Conservation (phyloP, 2,888 invertebrate genomes). For the Alentia gelatinosa region DNA sequence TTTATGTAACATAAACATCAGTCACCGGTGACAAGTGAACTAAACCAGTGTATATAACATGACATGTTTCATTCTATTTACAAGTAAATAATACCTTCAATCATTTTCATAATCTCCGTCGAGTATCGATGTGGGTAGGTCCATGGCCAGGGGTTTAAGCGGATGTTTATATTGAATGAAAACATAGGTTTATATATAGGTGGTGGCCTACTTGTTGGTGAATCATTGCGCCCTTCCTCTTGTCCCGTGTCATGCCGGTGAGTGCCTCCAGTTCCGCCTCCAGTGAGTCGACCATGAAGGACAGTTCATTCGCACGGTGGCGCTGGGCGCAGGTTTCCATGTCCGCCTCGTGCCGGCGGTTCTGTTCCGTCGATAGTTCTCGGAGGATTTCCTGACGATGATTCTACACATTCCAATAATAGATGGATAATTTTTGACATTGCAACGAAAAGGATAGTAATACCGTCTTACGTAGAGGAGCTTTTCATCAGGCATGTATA, state of each 20-base stretch:
- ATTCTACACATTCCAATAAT: conserved; percentile 18
- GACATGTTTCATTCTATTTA: too few relatives aligned
- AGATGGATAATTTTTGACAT: too few relatives aligned
- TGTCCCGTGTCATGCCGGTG: background rate
- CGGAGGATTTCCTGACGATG: background rate
- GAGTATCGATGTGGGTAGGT: too few relatives aligned
- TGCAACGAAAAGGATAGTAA: too few relatives aligned
- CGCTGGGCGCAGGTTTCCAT: background rate
- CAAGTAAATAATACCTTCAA: too few relatives aligned
- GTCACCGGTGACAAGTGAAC: too few relatives aligned
- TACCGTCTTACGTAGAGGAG: too few relatives aligned
- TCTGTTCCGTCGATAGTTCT: background rate
- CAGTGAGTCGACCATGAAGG: background rate
- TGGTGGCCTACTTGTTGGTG: background rate
- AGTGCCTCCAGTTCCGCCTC: background rate
- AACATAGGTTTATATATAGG: background rate
- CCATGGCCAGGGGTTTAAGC: too few relatives aligned
- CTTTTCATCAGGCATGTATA: too few relatives aligned
- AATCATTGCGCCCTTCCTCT: background rate
- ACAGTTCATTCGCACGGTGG: background rate
- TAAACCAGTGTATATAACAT: too few relatives aligned
- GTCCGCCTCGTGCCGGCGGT: conserved; percentile 21
- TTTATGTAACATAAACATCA: too few relatives aligned
- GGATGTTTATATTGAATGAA: background rate
- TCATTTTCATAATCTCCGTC: too few relatives aligned